Evolutionary conservation across 2,888 invertebrate species (phyloP).

Genomic region (Monopis laevigella): DNA sequence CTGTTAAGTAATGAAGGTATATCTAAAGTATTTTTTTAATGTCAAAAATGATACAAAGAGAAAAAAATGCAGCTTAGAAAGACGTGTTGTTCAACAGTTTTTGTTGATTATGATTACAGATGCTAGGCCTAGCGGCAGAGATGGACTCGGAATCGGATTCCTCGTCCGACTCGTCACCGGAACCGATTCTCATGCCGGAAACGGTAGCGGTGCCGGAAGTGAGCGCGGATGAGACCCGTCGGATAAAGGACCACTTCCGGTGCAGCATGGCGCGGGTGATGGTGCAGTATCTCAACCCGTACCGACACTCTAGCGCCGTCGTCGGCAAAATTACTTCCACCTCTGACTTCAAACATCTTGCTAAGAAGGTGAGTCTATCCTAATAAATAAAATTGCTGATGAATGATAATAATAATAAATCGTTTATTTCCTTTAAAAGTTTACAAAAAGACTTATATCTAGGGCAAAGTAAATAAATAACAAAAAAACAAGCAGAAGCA

Average conservation of each 20-base stretch:
- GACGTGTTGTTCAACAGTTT: too few relatives aligned
- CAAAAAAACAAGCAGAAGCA: too few relatives aligned
- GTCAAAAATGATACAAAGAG: too few relatives aligned
- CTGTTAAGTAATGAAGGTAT: too few relatives aligned
- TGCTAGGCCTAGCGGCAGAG: constrained; percentile 49
- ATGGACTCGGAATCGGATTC: constrained; percentile 34
- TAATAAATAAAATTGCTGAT: too few relatives aligned
- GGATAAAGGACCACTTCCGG: constrained; percentile 88
- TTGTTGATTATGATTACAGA: constrained; percentile 33
- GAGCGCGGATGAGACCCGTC: constrained; percentile 66
- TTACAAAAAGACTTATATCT: too few relatives aligned
- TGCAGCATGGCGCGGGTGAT: constrained; percentile 82
- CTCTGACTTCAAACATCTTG: constrained; percentile 94
- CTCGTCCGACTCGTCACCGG: constrained; percentile 19
- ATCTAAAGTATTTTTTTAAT: too few relatives aligned
- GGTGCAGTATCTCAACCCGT: constrained; percentile 88
- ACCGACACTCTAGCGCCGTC: constrained; percentile 84
- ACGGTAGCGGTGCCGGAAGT: constrained; percentile 32
- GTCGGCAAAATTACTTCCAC: constrained; percentile 86
- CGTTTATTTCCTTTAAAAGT: too few relatives aligned
- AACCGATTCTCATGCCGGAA: constrained; percentile 18
- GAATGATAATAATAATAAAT: too few relatives aligned
- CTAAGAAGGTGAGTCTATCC: constrained; percentile 80
- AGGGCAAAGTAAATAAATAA: too few relatives aligned
- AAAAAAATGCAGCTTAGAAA: too few relatives aligned